Conservation (phyloP, 2,113 vertebrate species). For the Anguilla japonica region DNA sequence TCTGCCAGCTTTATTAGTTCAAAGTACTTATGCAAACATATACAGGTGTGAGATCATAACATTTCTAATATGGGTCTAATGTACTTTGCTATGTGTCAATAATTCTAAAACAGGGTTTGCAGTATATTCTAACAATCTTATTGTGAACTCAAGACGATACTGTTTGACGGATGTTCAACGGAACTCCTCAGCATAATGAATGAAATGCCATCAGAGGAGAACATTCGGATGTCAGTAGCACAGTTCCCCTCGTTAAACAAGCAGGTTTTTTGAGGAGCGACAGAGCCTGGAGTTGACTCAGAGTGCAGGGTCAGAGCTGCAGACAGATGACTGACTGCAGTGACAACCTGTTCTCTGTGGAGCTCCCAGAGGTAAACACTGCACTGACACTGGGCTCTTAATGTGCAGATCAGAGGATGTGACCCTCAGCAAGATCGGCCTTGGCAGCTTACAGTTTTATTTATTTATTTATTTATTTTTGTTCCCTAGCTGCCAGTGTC, state of each 20-base stretch:
- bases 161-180: background rate
- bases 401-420: background rate
- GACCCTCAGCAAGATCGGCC: background rate
- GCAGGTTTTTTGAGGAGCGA: background rate
- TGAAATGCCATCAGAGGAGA: background rate
- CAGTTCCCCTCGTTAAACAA: background rate
- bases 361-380: background rate
- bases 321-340: background rate
- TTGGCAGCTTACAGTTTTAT: background rate
- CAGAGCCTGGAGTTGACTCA: background rate
- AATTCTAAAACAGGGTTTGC: background rate
- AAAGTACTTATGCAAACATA: background rate
- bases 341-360: constrained; percentile 4
- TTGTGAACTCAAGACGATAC: background rate
- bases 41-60: background rate
- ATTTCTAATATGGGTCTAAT: background rate
- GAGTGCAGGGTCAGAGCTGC: background rate
- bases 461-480: background rate
- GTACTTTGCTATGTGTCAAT: background rate
- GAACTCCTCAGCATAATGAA: background rate
- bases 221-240: background rate
- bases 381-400: background rate
- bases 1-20: too few species aligned
- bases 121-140: background rate
- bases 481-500: background rate